These are phyloP conservation scores for Drosophila subpulchrella DNA, from an alignment of 1,140 invertebrate species.

Conservation along the genomic window DNA sequence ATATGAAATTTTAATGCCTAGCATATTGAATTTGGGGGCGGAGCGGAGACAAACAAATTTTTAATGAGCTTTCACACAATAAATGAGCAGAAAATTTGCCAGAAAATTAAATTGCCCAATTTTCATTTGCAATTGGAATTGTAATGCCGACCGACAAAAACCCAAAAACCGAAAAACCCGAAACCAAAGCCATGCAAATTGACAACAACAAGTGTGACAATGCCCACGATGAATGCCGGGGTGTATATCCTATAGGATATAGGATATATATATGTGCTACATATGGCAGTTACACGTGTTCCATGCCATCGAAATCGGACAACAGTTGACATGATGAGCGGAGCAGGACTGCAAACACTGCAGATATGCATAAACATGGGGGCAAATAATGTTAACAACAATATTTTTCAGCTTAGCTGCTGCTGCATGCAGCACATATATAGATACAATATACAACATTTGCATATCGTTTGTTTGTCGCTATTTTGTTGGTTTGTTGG, in stretches of 20 bases:
- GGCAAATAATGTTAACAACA: constrained; percentile 48
- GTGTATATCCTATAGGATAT: not conserved
- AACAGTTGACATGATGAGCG: constrained; percentile 38
- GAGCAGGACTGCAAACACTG: constrained; percentile 16
- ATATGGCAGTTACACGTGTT: constrained; percentile 46
- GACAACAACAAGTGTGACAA: constrained; percentile 47
- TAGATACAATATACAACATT: constrained; percentile 7
- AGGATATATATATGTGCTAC: constrained; percentile 10
- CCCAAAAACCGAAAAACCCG: not conserved
- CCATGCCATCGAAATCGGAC: constrained; percentile 35
- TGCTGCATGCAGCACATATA: not conserved
- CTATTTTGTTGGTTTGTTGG: constrained; percentile 17
- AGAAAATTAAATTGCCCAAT: constrained; percentile 49
- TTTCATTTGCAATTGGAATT: constrained; percentile 16
- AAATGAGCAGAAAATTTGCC: constrained; percentile 49
- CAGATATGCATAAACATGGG: constrained; percentile 47
- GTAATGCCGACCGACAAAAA: constrained; percentile 15
- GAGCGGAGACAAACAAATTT: constrained; percentile 48
- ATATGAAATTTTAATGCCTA: constrained; percentile 46
- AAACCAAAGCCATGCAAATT: constrained; percentile 46
- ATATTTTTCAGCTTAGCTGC: constrained; percentile 43
- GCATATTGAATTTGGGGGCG: constrained; percentile 7
- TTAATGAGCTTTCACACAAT: constrained; percentile 66
- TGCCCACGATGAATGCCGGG: constrained; percentile 30
- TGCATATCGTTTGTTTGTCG: constrained; percentile 31